Base-by-base conservation (phyloP, 2,888 invertebrate species). In the Andrena bucephala region DNA sequence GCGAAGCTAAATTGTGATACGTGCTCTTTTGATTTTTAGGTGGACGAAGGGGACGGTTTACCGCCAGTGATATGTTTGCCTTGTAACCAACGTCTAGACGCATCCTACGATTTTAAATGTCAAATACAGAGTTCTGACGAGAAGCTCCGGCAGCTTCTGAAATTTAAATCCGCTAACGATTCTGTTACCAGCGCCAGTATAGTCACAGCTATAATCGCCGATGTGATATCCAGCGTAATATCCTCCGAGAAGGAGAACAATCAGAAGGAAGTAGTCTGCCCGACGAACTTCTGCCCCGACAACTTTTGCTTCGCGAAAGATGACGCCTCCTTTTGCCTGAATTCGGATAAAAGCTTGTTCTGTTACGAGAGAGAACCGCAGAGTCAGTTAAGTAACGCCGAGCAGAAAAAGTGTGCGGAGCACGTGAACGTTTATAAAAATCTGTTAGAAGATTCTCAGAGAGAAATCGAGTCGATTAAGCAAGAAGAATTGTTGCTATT, bases 1-100 rank as follows among this genome's bases (percentile, higher is more conserved):
- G 10, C 4, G 24, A 48, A 33, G 27, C 16, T 33, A 36, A 29
- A 48, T n/a, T 4, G 7, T 13, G 8, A 54, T 16, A 68, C 8
- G 29, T 31, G 3, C n/a, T 27, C 20, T n/a, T 36, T 8, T 8
- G 29, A 31, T 42, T 77, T 68, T 13, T 50, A 93, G 93, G 86
- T 93, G 16, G 84, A 89, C 83, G 90, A 93, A 84, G 92, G 92
- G 10, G 93, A 93, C 73, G 93, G 93, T 8, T 84, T 93, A 54
- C 93, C 93, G 27, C 69, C 85, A 6, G 80, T 83, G 13, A 90
- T 93, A 36, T 93, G 93, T 75, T 81, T 85, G 31, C 70, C 88
- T 16, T 93, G 93, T 80, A 88, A 88, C 16, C 87, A 89, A 73
- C 84, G 93, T 27, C 79, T 93, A 4, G 89, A 92, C 10, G 74